These are phyloP conservation scores for Drosophila ochracea DNA, from an alignment of 2,888 invertebrate genomes.

Conservation along the genomic window DNA sequence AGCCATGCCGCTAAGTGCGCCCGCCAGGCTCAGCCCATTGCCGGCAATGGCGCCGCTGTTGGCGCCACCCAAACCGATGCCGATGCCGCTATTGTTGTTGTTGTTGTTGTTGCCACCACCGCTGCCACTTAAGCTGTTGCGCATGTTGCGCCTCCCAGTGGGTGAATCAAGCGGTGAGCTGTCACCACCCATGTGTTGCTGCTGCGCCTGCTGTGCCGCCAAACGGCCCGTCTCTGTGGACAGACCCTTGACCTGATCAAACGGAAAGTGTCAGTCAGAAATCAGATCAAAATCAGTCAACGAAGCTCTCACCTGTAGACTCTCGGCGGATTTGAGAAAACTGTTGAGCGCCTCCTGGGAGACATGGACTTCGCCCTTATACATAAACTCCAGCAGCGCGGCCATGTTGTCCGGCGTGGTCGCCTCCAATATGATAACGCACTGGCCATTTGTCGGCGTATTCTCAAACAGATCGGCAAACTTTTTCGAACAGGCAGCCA, in stretches of 20 bases:
- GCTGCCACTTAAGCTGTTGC: constrained; percentile 84
- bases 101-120: constrained; percentile 20
- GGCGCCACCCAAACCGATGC: constrained; percentile 40
- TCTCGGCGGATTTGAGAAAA: constrained; percentile 96
- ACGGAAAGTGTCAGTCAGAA: background rate
- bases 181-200: constrained; percentile 82
- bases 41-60: constrained; percentile 49
- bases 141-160: constrained; percentile 84
- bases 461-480: constrained; percentile 96
- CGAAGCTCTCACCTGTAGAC: constrained; percentile 89
- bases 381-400: constrained; percentile 96
- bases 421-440: constrained; percentile 95
- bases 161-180: constrained; percentile 84
- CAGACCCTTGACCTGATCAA: constrained; percentile 89
- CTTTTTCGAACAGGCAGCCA: constrained; percentile 97
- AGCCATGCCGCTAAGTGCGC: constrained; percentile 61
- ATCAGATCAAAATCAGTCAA: background rate
- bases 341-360: constrained; percentile 96
- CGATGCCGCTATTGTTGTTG: constrained; percentile 25
- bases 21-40: constrained; percentile 64
- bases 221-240: constrained; percentile 89
- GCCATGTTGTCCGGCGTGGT: constrained; percentile 96
- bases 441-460: constrained; percentile 89
- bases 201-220: constrained; percentile 85
- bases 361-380: constrained; percentile 97